phyloP scores from a whole-genome alignment of 2,888 invertebrate species.

The Brenthis daphne region DNA sequence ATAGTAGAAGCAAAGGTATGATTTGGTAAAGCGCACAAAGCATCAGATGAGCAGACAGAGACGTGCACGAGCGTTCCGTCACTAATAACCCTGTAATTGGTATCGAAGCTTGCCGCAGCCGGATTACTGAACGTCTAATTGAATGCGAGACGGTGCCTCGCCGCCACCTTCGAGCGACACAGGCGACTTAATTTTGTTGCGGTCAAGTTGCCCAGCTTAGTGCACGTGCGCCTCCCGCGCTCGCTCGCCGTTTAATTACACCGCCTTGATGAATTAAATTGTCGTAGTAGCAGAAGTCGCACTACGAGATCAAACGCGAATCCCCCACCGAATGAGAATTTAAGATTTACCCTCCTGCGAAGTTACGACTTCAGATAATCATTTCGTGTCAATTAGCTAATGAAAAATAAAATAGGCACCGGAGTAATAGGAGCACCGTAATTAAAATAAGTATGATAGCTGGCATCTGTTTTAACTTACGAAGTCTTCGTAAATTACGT shows the following conservation, averaged over 20 bases:
- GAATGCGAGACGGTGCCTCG: constrained; percentile 76
- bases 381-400: constrained; percentile 81
- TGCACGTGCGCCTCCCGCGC: constrained; percentile 64
- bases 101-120: constrained; percentile 80
- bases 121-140: constrained; percentile 82
- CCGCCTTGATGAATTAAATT: constrained; percentile 73
- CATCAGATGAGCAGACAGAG: constrained; percentile 50
- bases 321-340: constrained; percentile 56
- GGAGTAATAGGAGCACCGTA: constrained; percentile 60
- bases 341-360: constrained; percentile 61
- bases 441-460: constrained; percentile 76
- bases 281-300: constrained; percentile 55
- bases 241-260: constrained; percentile 66
- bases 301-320: constrained; percentile 70
- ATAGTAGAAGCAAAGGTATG: constrained; percentile 24
- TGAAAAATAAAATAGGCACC: constrained; percentile 77
- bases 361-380: constrained; percentile 75
- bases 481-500: constrained; percentile 22
- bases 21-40: constrained; percentile 39
- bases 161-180: constrained; percentile 53
- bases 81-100: constrained; percentile 82
- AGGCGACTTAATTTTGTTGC: constrained; percentile 69
- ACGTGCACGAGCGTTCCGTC: constrained; percentile 63
- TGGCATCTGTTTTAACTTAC: constrained; percentile 68
- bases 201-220: constrained; percentile 73